phyloP scores from a whole-genome alignment of 2,797 vertebrate species.

The Podargus strigoides region DNA sequence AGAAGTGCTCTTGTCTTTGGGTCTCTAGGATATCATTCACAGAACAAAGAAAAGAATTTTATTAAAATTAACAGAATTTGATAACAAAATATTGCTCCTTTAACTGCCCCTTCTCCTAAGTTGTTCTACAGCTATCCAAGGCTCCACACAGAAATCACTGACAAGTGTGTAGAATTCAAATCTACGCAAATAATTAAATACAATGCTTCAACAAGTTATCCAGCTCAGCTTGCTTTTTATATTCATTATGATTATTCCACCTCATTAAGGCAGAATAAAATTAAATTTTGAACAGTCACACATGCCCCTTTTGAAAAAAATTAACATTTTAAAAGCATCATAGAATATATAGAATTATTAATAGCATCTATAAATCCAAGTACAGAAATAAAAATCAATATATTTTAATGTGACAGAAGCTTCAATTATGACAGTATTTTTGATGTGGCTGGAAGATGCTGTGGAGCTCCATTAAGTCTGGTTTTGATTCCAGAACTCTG shows the following conservation, averaged over 20 bases:
- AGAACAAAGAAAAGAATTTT: neutral
- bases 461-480: neutral
- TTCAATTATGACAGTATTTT: neutral
- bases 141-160: neutral
- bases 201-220: neutral
- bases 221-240: neutral
- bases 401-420: neutral
- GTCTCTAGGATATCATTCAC: neutral
- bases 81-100: neutral
- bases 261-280: neutral
- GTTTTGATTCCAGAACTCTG: neutral
- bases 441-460: neutral
- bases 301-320: neutral
- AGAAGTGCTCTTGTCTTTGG: no score
- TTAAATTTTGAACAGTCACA: neutral
- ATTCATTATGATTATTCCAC: neutral
- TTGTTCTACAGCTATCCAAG: neutral
- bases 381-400: neutral
- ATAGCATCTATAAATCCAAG: neutral
- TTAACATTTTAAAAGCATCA: neutral
- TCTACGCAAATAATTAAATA: neutral
- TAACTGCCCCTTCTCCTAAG: neutral
- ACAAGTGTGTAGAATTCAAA: neutral
- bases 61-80: neutral
- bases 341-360: neutral